Conservation (phyloP, 2,113 vertebrate species). For the Bufo gargarizans region DNA sequence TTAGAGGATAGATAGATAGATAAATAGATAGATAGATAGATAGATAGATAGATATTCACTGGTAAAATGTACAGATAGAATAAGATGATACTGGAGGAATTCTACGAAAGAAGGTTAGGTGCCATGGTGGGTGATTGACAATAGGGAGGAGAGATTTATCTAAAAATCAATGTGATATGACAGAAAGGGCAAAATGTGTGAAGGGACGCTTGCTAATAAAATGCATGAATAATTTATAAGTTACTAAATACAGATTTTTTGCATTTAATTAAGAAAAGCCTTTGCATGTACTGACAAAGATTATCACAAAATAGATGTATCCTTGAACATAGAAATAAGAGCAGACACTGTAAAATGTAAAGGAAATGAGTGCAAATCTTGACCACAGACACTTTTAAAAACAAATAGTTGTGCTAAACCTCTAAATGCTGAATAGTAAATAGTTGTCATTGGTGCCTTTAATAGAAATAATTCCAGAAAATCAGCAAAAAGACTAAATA, state of each 20-base stretch:
- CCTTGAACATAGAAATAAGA: too few relatives aligned
- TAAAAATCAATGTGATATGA: slow-evolving; percentile 41
- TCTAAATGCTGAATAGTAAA: too few relatives aligned
- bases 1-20: background rate
- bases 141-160: slow-evolving; percentile 44
- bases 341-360: too few relatives aligned
- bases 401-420: too few relatives aligned
- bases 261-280: background rate
- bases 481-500: too few relatives aligned
- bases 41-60: background rate
- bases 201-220: slow-evolving; percentile 32
- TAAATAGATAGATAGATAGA: background rate
- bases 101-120: slow-evolving; percentile 24
- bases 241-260: slow-evolving; percentile 28
- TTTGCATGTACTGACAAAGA: background rate
- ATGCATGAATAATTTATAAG: slow-evolving; percentile 45
- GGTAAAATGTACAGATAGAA: background rate
- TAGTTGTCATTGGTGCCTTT: too few relatives aligned
- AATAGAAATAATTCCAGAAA: too few relatives aligned
- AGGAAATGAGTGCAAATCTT: too few relatives aligned
- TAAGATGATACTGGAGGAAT: background rate
- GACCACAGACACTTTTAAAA: too few relatives aligned
- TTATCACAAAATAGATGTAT: too few relatives aligned
- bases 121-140: slow-evolving; percentile 31
- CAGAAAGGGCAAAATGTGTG: slow-evolving; percentile 27